phyloP scores from a whole-genome alignment of 2,888 invertebrate genomes.

The Tipula lateralis region DNA sequence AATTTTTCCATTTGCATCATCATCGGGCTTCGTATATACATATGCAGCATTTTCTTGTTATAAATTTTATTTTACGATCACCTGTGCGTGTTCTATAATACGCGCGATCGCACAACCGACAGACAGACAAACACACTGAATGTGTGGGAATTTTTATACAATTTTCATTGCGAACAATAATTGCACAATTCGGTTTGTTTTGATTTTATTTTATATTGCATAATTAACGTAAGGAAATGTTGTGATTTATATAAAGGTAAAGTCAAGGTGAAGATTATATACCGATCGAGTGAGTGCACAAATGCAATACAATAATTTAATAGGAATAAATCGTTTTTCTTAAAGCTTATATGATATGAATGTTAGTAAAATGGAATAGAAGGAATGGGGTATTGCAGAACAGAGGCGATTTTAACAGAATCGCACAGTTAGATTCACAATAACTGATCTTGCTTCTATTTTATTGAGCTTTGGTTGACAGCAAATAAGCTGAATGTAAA shows the following conservation, averaged over 20 bases:
- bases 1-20: constrained; percentile 13
- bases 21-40: background rate
- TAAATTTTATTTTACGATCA: background rate
- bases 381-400: too few species aligned
- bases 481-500: too few species aligned
- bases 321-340: too few species aligned
- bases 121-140: background rate
- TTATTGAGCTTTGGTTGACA: too few species aligned
- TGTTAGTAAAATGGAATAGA: too few species aligned
- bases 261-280: background rate
- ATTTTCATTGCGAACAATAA: background rate
- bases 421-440: too few species aligned
- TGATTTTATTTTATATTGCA: background rate
- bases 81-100: constrained; percentile 19
- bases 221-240: background rate
- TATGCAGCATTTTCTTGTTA: background rate
- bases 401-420: too few species aligned
- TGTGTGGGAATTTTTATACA: background rate
- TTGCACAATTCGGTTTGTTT: background rate
- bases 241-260: background rate
- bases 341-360: too few species aligned
- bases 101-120: background rate
- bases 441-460: too few species aligned
- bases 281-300: too few species aligned
- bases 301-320: too few species aligned